Base-by-base conservation (phyloP, 2,888 invertebrate genomes). In the Brassicogethes aeneus region DNA sequence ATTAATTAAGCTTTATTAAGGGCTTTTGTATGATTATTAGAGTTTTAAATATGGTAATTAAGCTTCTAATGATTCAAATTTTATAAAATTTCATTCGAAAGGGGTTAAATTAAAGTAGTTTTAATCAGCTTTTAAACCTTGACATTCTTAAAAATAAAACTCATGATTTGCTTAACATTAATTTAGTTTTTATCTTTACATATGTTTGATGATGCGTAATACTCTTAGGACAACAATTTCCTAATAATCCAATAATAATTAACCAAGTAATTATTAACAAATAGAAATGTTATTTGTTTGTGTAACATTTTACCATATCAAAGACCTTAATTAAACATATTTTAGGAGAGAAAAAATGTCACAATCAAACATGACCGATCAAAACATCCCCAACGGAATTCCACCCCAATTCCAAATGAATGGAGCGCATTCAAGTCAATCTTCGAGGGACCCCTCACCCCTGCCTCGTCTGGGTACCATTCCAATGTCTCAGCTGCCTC, bases 391-490 rank as follows among this genome's bases (percentile, higher is more conserved):
- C 14, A 62, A 62, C 44, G 61, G 62, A 14, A 43, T 60, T 29
- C 57, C 59, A 16, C 53, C 59, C 2, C 54, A 59, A 39, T 50
- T 45, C 33, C 55, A 58, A 35, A 61, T 61, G 44, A 66, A 68
- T 51, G 67, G 67, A 12, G 47, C 65, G 17, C 60, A 60, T 48
- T 67, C 68, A 7, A 57, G 63, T 16, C 61, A 63, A 43, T 68
- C 68, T 5, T 68, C 69, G 10, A 56, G 69, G 43, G 64, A 64
- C 42, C 60, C 65, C 2, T 68, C 69, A 3, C 66, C 69, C 10
- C 52, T 58, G n/a, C 42, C 52, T 16, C 54, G 59, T 16, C 39
- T 52, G 23, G 49, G 48, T 10, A 47, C 52, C 29, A 57, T 59
- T 42, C 58, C 62, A 13, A 43, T 51, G 30, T 59, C 59, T 16